Evolutionary conservation across 2,888 invertebrate species (phyloP).

Genomic region (Caenorhabditis becei): DNA sequence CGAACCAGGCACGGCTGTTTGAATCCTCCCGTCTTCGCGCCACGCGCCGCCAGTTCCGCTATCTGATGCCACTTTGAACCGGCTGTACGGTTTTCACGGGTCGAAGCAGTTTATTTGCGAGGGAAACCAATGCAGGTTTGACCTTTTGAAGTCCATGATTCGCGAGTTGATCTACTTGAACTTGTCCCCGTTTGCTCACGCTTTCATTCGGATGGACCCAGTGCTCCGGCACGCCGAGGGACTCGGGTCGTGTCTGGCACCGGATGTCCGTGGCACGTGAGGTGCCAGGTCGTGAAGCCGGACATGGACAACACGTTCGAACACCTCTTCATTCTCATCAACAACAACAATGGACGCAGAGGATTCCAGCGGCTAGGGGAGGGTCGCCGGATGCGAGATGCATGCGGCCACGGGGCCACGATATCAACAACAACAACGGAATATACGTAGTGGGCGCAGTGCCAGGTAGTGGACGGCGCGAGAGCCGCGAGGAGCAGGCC

Average conservation of each 20-base stretch:
- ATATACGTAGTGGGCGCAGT: conserved; percentile 44
- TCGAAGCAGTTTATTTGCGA: conserved; percentile 1
- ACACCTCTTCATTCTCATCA: conserved; percentile 37
- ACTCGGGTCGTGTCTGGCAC: conserved; percentile 1
- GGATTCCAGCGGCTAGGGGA: conserved; percentile 40
- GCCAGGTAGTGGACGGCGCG: conserved; percentile 52
- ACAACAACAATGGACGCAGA: conserved; percentile 41
- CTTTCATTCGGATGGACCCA: background rate
- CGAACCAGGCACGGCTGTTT: conserved; percentile 18
- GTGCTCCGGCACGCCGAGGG: background rate
- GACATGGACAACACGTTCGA: conserved; percentile 38
- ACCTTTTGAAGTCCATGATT: conserved; percentile 11
- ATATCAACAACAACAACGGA: conserved; percentile 58
- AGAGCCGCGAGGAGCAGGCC: conserved; percentile 28
- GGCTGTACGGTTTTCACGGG: conserved; percentile 16
- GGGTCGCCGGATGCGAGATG: conserved; percentile 27
- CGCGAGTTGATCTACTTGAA: conserved; percentile 30
- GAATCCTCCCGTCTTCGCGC: conserved; percentile 23
- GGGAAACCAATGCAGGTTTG: conserved; percentile 5
- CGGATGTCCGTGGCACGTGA: conserved; percentile 25
- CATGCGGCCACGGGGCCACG: conserved; percentile 19
- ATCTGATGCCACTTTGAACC: conserved; percentile 31
- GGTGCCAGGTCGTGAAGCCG: conserved; percentile 49
- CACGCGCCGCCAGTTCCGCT: conserved; percentile 13
- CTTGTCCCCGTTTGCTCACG: conserved; percentile 20